phyloP scores from a whole-genome alignment of 2,113 vertebrate species.

The Periophthalmodon schlosseri region DNA sequence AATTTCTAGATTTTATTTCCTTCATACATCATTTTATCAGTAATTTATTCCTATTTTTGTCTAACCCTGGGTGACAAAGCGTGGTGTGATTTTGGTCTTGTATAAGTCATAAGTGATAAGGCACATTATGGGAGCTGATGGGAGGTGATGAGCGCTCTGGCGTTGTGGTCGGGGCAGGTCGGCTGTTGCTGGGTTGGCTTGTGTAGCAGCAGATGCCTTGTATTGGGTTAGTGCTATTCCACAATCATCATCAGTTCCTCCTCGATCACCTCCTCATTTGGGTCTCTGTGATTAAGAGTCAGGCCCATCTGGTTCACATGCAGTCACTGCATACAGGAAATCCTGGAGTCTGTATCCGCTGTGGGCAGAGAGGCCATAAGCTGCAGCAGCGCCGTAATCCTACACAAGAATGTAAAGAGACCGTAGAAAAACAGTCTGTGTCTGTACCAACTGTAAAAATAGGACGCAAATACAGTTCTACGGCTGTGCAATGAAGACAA shows the following conservation, averaged over 20 bases:
- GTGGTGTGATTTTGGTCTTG: slow-evolving; percentile 50
- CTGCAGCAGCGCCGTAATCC: slow-evolving; percentile 71
- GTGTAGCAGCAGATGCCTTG: slow-evolving; percentile 67
- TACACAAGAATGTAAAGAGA: slow-evolving; percentile 69
- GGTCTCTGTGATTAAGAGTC: slow-evolving; percentile 76
- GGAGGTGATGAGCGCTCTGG: slow-evolving; percentile 61
- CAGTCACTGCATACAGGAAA: slow-evolving; percentile 67
- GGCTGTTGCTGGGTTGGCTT: slow-evolving; percentile 48
- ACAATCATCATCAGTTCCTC: slow-evolving; percentile 75
- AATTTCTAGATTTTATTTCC: background rate
- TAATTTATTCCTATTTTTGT: slow-evolving; percentile 11
- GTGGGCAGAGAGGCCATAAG: slow-evolving; percentile 69
- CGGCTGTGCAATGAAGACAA: background rate
- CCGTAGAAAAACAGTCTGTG: slow-evolving; percentile 56
- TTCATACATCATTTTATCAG: slow-evolving; percentile 3
- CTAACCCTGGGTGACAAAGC: slow-evolving; percentile 42
- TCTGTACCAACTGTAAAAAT: slow-evolving; percentile 38
- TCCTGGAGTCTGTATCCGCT: slow-evolving; percentile 77
- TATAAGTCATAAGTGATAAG: slow-evolving; percentile 53
- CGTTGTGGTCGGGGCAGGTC: slow-evolving; percentile 49
- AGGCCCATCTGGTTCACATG: slow-evolving; percentile 74
- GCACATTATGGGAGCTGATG: slow-evolving; percentile 61
- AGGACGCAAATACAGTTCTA: slow-evolving; percentile 13
- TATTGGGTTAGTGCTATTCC: slow-evolving; percentile 69
- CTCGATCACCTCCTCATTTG: slow-evolving; percentile 74